phyloP scores from a whole-genome alignment of 2,888 invertebrate species.

The Sinodicranocentrus sp. region DNA sequence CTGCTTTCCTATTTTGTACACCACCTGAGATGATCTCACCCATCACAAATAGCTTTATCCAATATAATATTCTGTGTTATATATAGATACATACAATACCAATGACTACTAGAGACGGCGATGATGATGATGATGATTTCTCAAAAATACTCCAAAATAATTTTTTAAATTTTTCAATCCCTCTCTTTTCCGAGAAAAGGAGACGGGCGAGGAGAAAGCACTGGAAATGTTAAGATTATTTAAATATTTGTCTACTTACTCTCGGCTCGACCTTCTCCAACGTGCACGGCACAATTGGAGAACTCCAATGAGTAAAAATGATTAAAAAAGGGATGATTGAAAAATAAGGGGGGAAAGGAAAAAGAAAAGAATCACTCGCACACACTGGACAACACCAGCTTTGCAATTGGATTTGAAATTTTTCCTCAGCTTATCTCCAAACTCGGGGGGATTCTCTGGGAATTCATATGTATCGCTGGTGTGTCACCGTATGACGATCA shows the following conservation, averaged over 20 bases:
- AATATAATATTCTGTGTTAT: neutral
- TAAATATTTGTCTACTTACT: conserved; percentile 47
- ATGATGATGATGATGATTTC: conserved; percentile 40
- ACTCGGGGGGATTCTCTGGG: neutral
- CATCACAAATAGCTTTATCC: too few species aligned
- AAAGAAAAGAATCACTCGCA: neutral
- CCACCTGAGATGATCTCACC: conserved; percentile 29
- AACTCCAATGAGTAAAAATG: conserved; percentile 42
- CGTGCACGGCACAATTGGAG: conserved; percentile 69
- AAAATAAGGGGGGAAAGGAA: neutral
- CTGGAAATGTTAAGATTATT: neutral
- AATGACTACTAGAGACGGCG: too few species aligned
- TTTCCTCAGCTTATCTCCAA: neutral
- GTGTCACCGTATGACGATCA: conserved; percentile 18
- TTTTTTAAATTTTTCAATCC: neutral
- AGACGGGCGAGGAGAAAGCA: neutral
- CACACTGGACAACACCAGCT: neutral
- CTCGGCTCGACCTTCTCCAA: conserved; percentile 69
- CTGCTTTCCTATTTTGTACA: neutral
- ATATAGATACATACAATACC: neutral
- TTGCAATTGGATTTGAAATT: too few species aligned
- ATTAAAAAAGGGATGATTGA: neutral
- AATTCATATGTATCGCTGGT: neutral
- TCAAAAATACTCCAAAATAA: neutral
- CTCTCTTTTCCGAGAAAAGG: neutral